A percentile compares a stretch with the other conserved stretches of the same genome.
Conservation (phyloP, 1,140 invertebrate genomes). For the Bemisia tabaci region DNA sequence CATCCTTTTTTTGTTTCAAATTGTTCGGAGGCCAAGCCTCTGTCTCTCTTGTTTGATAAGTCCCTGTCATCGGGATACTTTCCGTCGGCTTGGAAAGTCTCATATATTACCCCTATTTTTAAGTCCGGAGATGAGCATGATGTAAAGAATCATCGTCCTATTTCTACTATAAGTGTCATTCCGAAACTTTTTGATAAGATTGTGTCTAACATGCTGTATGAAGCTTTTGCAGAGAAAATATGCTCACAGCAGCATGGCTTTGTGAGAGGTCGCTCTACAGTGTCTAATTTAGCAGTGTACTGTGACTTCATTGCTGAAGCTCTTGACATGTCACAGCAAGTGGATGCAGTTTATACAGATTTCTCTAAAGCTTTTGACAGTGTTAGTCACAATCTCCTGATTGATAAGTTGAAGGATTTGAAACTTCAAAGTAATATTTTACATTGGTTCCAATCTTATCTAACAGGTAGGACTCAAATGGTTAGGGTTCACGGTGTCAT, state of each 20-base stretch:
- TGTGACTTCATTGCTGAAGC: neutral
- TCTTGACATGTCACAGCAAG: slow-evolving; percentile 1
- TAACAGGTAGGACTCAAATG: neutral
- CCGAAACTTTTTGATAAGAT: slow-evolving; percentile 16
- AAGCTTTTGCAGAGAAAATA: neutral
- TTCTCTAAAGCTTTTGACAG: slow-evolving; percentile 13
- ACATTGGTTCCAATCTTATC: slow-evolving; percentile 8
- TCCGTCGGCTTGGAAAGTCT: slow-evolving; percentile 10
- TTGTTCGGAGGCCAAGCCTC: neutral
- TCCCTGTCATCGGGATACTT: neutral
- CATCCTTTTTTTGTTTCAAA: neutral
- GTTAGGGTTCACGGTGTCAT: neutral
- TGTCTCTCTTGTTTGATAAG: neutral
- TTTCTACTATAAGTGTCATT: slow-evolving; percentile 15
- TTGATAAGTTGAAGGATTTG: neutral
- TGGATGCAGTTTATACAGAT: slow-evolving; percentile 13
- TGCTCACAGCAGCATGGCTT: slow-evolving; percentile 10
- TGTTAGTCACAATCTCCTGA: slow-evolving; percentile 8
- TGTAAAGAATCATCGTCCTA: slow-evolving; percentile 18
- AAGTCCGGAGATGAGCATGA: slow-evolving; percentile 13
- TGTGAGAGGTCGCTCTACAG: slow-evolving; percentile 6
- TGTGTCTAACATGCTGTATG: neutral
- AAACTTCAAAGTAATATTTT: slow-evolving; percentile 2
- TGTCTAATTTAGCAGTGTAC: slow-evolving; percentile 10
- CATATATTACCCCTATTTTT: slow-evolving; percentile 13